Evolutionary conservation across 2,888 invertebrate species (phyloP).

Genomic region (Sarcophaga variegata): DNA sequence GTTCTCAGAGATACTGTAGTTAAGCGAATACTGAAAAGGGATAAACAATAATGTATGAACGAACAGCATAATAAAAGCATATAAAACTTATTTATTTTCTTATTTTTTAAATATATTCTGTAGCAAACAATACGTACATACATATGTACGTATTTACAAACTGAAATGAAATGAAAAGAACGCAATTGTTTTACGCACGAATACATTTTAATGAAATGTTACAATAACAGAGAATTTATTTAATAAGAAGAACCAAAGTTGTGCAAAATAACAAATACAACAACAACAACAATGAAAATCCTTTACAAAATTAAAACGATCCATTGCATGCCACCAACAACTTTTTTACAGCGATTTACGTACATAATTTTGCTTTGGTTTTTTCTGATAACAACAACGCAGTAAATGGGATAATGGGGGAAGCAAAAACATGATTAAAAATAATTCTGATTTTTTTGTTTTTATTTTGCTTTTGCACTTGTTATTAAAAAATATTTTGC

Average conservation of each 20-base stretch:
- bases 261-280: not conserved
- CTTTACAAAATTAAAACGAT: slow-evolving; percentile 20
- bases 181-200: slow-evolving; percentile 71
- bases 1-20: too few species aligned
- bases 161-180: slow-evolving; percentile 45
- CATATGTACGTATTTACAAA: not conserved
- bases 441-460: too few species aligned
- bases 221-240: slow-evolving; percentile 61
- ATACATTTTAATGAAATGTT: slow-evolving; percentile 72
- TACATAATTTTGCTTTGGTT: too few species aligned
- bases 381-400: not conserved
- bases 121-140: not conserved
- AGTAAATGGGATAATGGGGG: not conserved
- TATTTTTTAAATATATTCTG: not conserved
- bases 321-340: slow-evolving; percentile 3
- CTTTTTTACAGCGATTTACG: too few species aligned
- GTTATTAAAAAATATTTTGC: slow-evolving; percentile 35
- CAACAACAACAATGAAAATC: not conserved
- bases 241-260: slow-evolving; percentile 46
- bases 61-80: slow-evolving; percentile 54
- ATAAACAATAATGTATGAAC: slow-evolving; percentile 65
- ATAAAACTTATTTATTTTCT: too few species aligned
- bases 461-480: too few species aligned
- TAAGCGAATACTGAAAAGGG: slow-evolving; percentile 24
- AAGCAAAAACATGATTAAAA: too few species aligned